A percentile compares a stretch with the other conserved stretches of the same genome.
Evolutionary conservation across 2,888 invertebrate species (phyloP).

Genomic region (Cataglyphis rosenhaueri): DNA sequence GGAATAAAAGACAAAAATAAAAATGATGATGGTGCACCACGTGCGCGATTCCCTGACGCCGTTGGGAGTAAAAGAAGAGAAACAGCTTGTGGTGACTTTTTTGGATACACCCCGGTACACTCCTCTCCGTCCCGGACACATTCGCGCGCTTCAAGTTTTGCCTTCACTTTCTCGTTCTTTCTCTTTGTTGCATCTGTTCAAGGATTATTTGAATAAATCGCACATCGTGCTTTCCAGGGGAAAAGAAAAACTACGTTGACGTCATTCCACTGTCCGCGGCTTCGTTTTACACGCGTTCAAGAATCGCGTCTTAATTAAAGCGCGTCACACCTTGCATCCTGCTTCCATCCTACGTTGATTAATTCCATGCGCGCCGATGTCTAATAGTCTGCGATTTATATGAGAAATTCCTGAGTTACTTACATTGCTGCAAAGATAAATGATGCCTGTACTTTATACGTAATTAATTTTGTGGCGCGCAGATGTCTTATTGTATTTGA

Average conservation of each 20-base stretch:
- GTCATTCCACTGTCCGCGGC: constrained; percentile 22
- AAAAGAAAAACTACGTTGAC: constrained; percentile 17
- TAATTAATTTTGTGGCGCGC: not conserved
- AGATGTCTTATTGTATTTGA: not conserved
- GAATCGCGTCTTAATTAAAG: constrained; percentile 45
- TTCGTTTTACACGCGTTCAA: not conserved
- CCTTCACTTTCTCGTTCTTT: constrained; percentile 19
- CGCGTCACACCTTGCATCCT: not conserved
- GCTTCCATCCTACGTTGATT: constrained; percentile 29
- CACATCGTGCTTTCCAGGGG: not conserved
- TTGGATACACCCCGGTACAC: not conserved
- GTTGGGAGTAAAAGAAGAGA: constrained; percentile 28
- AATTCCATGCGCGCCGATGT: not conserved
- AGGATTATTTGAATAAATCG: constrained; percentile 33
- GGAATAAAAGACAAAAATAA: constrained; percentile 27
- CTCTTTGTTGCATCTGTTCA: not conserved
- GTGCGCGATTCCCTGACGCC: constrained; percentile 30
- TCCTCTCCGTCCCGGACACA: not conserved
- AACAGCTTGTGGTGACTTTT: constrained; percentile 30
- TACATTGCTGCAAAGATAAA: constrained; percentile 18
- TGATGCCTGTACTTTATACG: not conserved
- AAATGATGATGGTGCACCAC: not conserved
- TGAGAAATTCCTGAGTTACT: constrained; percentile 1
- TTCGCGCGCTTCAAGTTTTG: constrained; percentile 34
- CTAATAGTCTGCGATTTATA: constrained; percentile 6